These are phyloP conservation scores for Andrena praecox DNA, from an alignment of 2,888 invertebrate species.

Conservation along the genomic window DNA sequence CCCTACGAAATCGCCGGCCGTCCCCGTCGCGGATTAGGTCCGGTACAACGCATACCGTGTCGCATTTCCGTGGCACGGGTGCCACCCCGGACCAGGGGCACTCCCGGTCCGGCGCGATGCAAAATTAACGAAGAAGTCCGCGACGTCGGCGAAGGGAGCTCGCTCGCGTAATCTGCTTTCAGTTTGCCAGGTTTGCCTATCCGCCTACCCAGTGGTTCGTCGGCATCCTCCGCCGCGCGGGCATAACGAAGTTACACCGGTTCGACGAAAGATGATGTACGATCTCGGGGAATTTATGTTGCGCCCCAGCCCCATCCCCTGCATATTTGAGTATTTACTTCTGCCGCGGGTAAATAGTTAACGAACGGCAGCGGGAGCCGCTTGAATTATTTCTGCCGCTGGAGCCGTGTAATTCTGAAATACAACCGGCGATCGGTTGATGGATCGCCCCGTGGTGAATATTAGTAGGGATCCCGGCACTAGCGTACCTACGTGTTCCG, in stretches of 20 bases:
- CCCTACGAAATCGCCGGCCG: slow-evolving; percentile 72
- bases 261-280: slow-evolving; percentile 61
- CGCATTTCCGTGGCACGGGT: slow-evolving; percentile 19
- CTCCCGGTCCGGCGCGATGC: slow-evolving; percentile 52
- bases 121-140: slow-evolving; percentile 73
- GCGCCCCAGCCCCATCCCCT: slow-evolving; percentile 11
- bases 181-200: neutral
- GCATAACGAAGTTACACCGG: slow-evolving; percentile 57
- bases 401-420: slow-evolving; percentile 37
- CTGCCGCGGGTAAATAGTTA: slow-evolving; percentile 26
- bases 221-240: neutral
- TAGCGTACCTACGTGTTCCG: too few species aligned
- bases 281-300: slow-evolving; percentile 59
- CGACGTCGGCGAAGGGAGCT: slow-evolving; percentile 47
- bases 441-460: slow-evolving; percentile 28
- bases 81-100: slow-evolving; percentile 31
- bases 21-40: slow-evolving; percentile 71
- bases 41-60: slow-evolving; percentile 50
- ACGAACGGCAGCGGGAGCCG: slow-evolving; percentile 3
- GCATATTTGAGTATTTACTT: slow-evolving; percentile 63
- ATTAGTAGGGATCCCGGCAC: neutral
- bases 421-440: slow-evolving; percentile 12
- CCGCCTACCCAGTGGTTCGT: neutral
- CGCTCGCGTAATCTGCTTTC: slow-evolving; percentile 64
- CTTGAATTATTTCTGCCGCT: slow-evolving; percentile 49